phyloP scores from a whole-genome alignment of 2,797 vertebrate genomes.

The Clamator glandarius region DNA sequence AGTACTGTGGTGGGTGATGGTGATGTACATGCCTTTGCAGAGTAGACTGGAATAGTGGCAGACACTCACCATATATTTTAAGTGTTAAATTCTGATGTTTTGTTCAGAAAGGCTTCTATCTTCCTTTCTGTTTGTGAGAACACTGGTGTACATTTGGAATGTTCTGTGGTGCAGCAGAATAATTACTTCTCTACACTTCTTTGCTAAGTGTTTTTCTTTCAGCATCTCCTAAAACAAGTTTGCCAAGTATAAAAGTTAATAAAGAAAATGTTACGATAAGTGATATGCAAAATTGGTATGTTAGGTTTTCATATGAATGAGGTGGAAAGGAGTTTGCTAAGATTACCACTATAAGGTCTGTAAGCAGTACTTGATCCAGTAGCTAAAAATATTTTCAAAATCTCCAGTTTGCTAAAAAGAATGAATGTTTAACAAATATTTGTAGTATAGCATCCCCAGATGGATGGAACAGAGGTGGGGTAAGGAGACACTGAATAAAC shows the following conservation, averaged over 20 bases:
- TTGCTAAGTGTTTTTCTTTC: neutral
- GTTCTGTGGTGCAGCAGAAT: neutral
- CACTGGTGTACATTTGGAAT: neutral
- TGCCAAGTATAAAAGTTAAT: neutral
- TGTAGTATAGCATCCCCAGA: neutral
- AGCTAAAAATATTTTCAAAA: neutral
- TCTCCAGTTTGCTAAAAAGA: neutral
- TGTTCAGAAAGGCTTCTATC: neutral
- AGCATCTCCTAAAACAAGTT: neutral
- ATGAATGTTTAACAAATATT: neutral
- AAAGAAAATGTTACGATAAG: neutral
- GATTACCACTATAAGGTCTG: neutral
- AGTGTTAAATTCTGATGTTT: neutral
- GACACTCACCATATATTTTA: neutral
- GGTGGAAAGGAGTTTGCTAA: neutral
- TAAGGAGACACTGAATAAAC: neutral
- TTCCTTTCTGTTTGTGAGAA: neutral
- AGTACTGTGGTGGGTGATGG: neutral
- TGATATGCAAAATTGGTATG: neutral
- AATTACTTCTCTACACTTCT: neutral
- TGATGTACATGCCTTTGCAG: rapidly evolving
- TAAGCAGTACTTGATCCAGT: neutral
- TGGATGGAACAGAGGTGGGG: neutral
- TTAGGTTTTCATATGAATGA: neutral
- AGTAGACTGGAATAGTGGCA: neutral